Conservation (phyloP, 2,113 vertebrate species). For the Sphyrna mokarran region DNA sequence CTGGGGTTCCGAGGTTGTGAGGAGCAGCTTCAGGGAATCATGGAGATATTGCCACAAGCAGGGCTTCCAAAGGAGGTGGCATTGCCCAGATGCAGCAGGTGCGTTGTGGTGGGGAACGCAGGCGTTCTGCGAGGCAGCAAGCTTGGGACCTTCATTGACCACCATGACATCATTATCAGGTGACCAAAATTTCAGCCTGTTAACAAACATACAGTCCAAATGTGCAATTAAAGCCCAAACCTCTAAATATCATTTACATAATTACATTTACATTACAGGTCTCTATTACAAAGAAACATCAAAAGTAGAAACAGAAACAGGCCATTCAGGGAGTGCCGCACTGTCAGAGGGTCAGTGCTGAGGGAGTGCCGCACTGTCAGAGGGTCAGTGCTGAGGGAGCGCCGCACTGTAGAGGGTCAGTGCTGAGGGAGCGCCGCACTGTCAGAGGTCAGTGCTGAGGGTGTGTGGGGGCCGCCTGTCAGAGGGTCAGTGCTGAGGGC, state of each 20-base stretch:
- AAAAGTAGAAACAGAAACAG: too few species aligned
- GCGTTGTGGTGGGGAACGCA: slow-evolving; percentile 63
- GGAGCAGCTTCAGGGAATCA: slow-evolving; percentile 44
- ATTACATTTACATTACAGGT: neutral
- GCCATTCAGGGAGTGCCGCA: too few species aligned
- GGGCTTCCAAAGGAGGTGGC: slow-evolving; percentile 46
- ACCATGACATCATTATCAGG: slow-evolving; percentile 65
- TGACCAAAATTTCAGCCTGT: slow-evolving; percentile 36
- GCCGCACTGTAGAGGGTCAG: too few species aligned
- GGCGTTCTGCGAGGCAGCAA: slow-evolving; percentile 59
- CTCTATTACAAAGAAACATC: too few species aligned
- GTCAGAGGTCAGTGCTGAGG: too few species aligned
- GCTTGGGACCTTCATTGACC: slow-evolving; percentile 65
- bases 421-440: too few species aligned
- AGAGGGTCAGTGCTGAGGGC: too few species aligned
- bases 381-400: too few species aligned
- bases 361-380: too few species aligned
- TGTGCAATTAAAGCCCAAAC: neutral
- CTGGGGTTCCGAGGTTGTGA: slow-evolving; percentile 59
- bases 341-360: too few species aligned
- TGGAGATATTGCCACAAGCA: slow-evolving; percentile 52
- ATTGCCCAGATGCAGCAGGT: slow-evolving; percentile 50
- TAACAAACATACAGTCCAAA: neutral
- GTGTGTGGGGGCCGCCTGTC: too few species aligned
- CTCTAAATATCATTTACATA: neutral